These are phyloP conservation scores for Graptemys geographica DNA, from an alignment of 2,797 vertebrate genomes.

Conservation along the genomic window DNA sequence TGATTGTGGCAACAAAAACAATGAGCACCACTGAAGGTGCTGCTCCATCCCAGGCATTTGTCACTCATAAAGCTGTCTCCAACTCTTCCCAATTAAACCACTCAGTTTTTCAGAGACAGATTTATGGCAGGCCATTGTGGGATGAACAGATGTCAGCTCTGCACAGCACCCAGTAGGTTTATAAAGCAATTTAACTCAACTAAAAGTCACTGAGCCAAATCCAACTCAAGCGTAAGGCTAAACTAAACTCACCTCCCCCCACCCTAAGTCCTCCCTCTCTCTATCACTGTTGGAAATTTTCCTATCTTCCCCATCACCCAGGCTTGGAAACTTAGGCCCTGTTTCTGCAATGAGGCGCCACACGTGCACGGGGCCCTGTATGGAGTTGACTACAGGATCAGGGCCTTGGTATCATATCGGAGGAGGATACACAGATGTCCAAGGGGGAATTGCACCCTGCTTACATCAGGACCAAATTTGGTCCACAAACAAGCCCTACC, in stretches of 20 bases:
- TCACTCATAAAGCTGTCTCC: neutral
- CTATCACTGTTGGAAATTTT: neutral
- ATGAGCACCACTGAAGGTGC: neutral
- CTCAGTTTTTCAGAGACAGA: neutral
- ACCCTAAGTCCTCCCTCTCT: neutral
- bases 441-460: neutral
- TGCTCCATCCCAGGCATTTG: neutral
- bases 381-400: neutral
- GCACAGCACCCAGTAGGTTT: neutral
- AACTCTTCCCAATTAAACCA: neutral
- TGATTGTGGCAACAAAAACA: neutral
- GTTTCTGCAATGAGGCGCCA: neutral
- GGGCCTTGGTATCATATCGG: neutral
- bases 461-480: neutral
- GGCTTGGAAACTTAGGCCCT: neutral
- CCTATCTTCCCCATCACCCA: neutral
- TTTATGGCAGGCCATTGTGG: neutral
- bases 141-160: neutral
- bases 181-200: rapidly evolving
- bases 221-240: neutral
- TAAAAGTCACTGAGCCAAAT: rapidly evolving
- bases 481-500: neutral
- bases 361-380: neutral
- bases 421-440: neutral
- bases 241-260: neutral